Evolutionary conservation across 2,797 vertebrate species (phyloP).

Genomic region (Molossus molossus): DNA sequence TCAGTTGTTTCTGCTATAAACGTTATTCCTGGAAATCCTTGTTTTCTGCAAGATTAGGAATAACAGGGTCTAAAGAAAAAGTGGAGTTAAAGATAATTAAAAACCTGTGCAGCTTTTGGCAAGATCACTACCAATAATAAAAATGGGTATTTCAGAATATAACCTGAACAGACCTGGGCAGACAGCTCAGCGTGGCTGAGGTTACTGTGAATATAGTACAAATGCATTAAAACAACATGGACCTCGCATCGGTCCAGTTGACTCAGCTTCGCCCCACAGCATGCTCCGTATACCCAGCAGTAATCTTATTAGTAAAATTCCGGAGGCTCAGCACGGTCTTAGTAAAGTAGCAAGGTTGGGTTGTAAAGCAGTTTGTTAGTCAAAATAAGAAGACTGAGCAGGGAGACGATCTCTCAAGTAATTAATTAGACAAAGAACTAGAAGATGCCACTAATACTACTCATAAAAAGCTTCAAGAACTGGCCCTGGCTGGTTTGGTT

Average conservation of each 20-base stretch:
- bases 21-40: neutral
- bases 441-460: slow-evolving; percentile 88
- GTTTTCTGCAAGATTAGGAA: neutral
- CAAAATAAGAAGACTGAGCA: slow-evolving; percentile 91
- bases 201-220: neutral
- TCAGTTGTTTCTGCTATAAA: neutral
- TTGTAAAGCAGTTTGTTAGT: slow-evolving; percentile 95
- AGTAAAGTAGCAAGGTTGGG: slow-evolving; percentile 93
- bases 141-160: neutral
- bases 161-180: neutral
- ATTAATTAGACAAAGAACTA: slow-evolving; percentile 85
- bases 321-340: slow-evolving; percentile 95
- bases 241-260: neutral
- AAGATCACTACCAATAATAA: neutral
- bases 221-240: neutral
- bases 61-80: neutral
- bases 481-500: too few relatives aligned
- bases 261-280: neutral
- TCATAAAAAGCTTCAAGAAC: slow-evolving; percentile 91
- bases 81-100: neutral
- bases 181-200: neutral
- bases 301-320: neutral
- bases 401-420: slow-evolving; percentile 79
- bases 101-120: neutral
- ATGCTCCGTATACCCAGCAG: neutral